A percentile compares a stretch with the other conserved stretches of the same genome.
Evolutionary conservation across 2,888 invertebrate genomes (phyloP).

Genomic region (Meteorus colon): DNA sequence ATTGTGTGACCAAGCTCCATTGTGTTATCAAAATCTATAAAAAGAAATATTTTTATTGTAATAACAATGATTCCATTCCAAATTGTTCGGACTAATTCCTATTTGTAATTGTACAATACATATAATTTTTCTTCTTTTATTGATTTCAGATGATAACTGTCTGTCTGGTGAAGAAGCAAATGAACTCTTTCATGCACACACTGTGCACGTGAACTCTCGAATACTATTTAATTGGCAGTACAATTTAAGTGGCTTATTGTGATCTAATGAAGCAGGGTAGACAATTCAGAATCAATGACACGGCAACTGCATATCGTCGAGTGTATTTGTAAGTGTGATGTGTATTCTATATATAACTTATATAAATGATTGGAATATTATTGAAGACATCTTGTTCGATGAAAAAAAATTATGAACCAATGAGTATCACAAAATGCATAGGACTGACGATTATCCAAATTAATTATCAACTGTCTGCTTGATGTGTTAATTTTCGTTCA

Average conservation of each 20-base stretch:
- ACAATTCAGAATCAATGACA: conserved; percentile 12
- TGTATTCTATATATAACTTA: neutral
- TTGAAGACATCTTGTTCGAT: neutral
- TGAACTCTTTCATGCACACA: neutral
- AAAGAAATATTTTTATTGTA: too few species aligned
- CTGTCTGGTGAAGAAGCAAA: neutral
- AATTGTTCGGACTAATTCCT: neutral
- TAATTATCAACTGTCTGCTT: too few species aligned
- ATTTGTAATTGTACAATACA: neutral
- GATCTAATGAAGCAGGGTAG: neutral
- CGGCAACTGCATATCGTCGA: neutral
- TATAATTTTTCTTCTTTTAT: neutral
- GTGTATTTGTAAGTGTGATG: neutral
- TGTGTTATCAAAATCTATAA: neutral
- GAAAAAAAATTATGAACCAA: neutral
- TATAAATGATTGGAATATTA: neutral
- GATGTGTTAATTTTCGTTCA: too few species aligned
- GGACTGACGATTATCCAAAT: too few species aligned
- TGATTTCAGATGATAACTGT: conserved; percentile 10
- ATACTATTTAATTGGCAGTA: conserved; percentile 4
- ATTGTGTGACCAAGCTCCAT: conserved; percentile 65
- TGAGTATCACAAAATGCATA: neutral
- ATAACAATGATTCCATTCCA: too few species aligned
- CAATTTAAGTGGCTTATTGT: conserved; percentile 9
- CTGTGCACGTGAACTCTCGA: neutral